Percentiles rank a stretch among this genome's conserved stretches.
phyloP scores from a whole-genome alignment of 2,113 vertebrate genomes.

The Gracilinanus agilis region DNA sequence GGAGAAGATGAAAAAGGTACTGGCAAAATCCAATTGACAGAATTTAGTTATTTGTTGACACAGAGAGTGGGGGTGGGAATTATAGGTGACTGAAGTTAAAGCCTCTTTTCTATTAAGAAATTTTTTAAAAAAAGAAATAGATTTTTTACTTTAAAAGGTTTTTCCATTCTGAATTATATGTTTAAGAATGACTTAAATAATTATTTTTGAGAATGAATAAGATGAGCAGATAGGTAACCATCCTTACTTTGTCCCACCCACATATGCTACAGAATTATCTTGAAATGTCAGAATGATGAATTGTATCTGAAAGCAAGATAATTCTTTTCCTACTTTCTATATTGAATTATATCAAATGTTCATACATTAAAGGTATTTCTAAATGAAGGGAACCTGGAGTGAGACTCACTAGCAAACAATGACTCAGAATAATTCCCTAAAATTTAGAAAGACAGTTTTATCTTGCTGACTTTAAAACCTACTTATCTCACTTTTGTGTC shows the following conservation, averaged over 20 bases:
- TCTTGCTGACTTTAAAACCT: background rate
- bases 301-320: background rate
- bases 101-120: background rate
- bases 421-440: background rate
- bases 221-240: background rate
- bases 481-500: background rate
- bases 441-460: background rate
- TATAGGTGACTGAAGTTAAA: background rate
- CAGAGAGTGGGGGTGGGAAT: background rate
- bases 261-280: background rate
- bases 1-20: background rate
- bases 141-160: background rate
- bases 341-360: background rate
- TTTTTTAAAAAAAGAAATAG: background rate
- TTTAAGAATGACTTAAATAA: background rate
- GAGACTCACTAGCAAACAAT: background rate
- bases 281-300: constrained; percentile 5
- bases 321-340: background rate
- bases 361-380: background rate
- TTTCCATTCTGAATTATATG: background rate
- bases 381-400: background rate
- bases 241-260: background rate
- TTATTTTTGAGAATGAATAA: background rate
- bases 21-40: background rate
- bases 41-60: background rate